These are phyloP conservation scores for Drosophila tropicalis DNA, from an alignment of 1,140 invertebrate genomes.

Conservation along the genomic window DNA sequence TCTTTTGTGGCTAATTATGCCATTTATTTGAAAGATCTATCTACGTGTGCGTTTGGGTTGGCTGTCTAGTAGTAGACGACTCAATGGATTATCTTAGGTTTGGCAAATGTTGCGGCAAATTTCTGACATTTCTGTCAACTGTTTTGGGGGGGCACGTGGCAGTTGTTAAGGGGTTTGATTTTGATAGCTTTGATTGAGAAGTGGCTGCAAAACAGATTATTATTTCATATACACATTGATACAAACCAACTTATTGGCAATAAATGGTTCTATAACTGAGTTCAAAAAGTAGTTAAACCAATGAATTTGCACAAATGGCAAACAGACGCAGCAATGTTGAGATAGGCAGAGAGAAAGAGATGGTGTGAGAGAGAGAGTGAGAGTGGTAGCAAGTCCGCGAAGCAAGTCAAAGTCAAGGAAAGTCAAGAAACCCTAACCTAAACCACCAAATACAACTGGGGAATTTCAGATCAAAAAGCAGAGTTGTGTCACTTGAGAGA, in stretches of 20 bases:
- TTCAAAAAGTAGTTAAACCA: conserved; percentile 28
- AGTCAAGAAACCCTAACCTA: not conserved
- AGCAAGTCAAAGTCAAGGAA: too few species aligned
- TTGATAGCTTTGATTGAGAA: conserved; percentile 13
- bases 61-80: not conserved
- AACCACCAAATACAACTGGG: conserved; percentile 10
- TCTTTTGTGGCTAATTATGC: conserved; percentile 57
- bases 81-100: conserved; percentile 11
- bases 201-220: conserved; percentile 13
- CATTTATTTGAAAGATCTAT: conserved; percentile 38
- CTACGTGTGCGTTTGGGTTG: not conserved
- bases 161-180: not conserved
- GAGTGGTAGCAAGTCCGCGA: not conserved
- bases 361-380: conserved; percentile 8
- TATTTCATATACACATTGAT: conserved; percentile 3
- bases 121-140: conserved; percentile 55
- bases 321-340: conserved; percentile 29
- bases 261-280: conserved; percentile 17
- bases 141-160: conserved; percentile 15
- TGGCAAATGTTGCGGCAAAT: conserved; percentile 33
- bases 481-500: conserved; percentile 25
- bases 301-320: conserved; percentile 30
- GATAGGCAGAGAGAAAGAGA: not conserved
- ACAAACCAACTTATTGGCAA: not conserved
- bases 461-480: conserved; percentile 49